These are phyloP conservation scores for Panopea generosa DNA, from an alignment of 2,888 invertebrate genomes.

Conservation along the genomic window DNA sequence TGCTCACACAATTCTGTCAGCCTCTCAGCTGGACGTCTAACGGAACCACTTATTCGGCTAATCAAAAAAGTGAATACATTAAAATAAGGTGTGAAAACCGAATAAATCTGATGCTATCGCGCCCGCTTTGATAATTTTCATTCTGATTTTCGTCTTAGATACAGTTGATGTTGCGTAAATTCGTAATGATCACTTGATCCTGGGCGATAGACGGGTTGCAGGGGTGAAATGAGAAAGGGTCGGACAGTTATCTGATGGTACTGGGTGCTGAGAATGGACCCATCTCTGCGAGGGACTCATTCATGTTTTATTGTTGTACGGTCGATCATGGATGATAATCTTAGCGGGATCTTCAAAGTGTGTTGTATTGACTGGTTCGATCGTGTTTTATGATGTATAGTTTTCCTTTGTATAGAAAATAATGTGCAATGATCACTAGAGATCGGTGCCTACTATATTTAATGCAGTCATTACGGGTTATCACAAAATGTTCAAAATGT, in stretches of 20 bases:
- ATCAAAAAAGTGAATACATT: constrained; percentile 39
- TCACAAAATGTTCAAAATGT: too few relatives aligned
- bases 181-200: constrained; percentile 11
- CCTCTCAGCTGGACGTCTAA: too few relatives aligned
- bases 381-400: too few relatives aligned
- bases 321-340: too few relatives aligned
- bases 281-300: neutral
- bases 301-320: neutral
- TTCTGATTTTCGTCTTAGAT: constrained; percentile 11
- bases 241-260: constrained; percentile 19
- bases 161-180: constrained; percentile 42
- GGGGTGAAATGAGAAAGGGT: constrained; percentile 10
- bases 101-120: constrained; percentile 53
- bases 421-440: too few relatives aligned
- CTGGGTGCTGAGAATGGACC: constrained; percentile 17
- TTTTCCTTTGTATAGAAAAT: too few relatives aligned
- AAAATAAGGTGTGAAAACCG: constrained; percentile 56
- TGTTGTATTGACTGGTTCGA: too few relatives aligned
- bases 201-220: neutral
- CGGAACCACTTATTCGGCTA: constrained; percentile 43
- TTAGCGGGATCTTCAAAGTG: too few relatives aligned
- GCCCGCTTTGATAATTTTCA: neutral
- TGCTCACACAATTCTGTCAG: too few relatives aligned
- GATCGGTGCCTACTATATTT: too few relatives aligned
- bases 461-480: too few relatives aligned